Base-by-base conservation (phyloP, 2,888 invertebrate genomes). In the Epinotia brunnichana region DNA sequence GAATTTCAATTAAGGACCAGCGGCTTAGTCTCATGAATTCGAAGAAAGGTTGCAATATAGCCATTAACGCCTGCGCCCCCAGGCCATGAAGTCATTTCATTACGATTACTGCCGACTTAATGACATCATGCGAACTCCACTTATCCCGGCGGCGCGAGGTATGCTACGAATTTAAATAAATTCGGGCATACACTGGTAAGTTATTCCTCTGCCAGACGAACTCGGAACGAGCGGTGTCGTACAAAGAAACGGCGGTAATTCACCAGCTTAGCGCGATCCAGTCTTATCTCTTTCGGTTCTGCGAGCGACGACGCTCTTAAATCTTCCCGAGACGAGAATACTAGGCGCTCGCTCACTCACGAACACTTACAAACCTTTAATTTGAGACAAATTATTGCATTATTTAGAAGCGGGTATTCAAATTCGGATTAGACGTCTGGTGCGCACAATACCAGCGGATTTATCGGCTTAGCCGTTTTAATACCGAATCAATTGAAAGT, bases 81-180 rank as follows among this genome's bases (percentile, higher is more conserved):
- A 85, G 85, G 85, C 83, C 82, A 81, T 83, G 82, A 76, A 80
- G 80, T 81, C 85, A 83, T 90, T 90, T 88, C 86, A 88, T 90
- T 88, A 89, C 84, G 82, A 89, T 89, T 87, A 89, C 84, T 85
- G 82, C 82, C 81, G 81, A 87, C 84, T 89, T 89, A 89, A 89
- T 88, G 86, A 89, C 85, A 86, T 84, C 87, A 84, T 85, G 84
- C 85, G 84, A 86, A 88, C 83, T 87, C 85, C 80, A 82, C 81
- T 83, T 81, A 81, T 82, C 80, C 80, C 79, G 76, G 69, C 77
- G 76, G 79, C 75, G 82, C 78, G 82, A 83, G 83, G 84, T 87
- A 87, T 85, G 85, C 85, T 78, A 77, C 75, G 84, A 89, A 88
- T 89, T 90, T 87, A 82, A 88, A 88, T 88, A 87, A 85, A 87